A percentile compares a stretch with the other conserved stretches of the same genome.
Conservation (phyloP, 2,888 invertebrate species). For the Prosapia bicincta region DNA sequence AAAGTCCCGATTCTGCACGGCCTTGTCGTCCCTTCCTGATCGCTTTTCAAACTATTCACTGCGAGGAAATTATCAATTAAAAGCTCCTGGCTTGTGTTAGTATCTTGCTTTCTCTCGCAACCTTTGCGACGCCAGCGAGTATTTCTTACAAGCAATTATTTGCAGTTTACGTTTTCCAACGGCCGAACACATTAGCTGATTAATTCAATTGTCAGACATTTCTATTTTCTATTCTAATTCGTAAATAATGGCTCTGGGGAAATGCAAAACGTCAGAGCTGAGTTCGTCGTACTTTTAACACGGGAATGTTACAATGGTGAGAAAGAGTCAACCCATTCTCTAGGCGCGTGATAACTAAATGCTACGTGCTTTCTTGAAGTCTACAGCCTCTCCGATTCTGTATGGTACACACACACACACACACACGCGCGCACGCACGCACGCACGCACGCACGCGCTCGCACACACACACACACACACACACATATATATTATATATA, state of each 20-base stretch:
- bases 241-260: not conserved
- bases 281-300: not conserved
- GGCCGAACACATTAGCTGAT: not conserved
- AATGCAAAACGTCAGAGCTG: not conserved
- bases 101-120: not conserved
- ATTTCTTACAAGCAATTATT: not conserved
- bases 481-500: too few relatives aligned
- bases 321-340: too few relatives aligned
- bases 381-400: too few relatives aligned
- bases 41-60: not conserved
- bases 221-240: not conserved
- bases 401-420: too few relatives aligned
- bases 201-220: not conserved
- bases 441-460: too few relatives aligned
- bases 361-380: too few relatives aligned
- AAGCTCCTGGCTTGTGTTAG: not conserved
- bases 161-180: not conserved
- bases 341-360: too few relatives aligned
- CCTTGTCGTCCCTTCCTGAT: not conserved
- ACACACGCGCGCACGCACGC: too few relatives aligned
- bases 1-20: not conserved
- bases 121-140: not conserved
- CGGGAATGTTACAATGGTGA: not conserved
- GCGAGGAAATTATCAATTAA: not conserved
- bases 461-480: too few relatives aligned